phyloP scores from a whole-genome alignment of 2,888 invertebrate genomes.

The Drosophila nr. perissopoda region DNA sequence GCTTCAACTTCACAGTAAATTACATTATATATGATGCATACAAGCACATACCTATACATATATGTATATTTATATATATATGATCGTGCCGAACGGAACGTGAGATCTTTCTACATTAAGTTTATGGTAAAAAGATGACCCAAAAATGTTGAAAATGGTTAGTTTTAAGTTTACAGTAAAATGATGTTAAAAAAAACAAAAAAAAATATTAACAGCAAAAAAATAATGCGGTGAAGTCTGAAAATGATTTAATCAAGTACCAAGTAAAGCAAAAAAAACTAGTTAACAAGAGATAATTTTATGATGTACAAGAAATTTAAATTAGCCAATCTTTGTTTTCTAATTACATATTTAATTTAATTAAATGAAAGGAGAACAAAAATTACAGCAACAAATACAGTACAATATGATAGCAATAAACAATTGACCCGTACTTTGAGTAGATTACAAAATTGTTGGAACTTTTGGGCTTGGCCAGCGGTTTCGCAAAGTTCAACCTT shows the following conservation, averaged over 20 bases:
- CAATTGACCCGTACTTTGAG: constrained; percentile 34
- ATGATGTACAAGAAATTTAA: constrained; percentile 64
- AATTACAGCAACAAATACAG: constrained; percentile 63
- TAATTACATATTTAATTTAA: constrained; percentile 83
- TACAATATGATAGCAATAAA: constrained; percentile 48
- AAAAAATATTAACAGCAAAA: constrained; percentile 39
- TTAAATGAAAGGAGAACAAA: constrained; percentile 82
- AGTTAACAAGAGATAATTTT: constrained; percentile 60
- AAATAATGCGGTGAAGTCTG: constrained; percentile 82
- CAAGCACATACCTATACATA: constrained; percentile 23
- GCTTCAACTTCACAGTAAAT: constrained; percentile 33
- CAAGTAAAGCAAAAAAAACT: constrained; percentile 61
- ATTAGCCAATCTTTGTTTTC: constrained; percentile 63
- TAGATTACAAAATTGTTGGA: constrained; percentile 27
- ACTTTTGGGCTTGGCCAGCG: constrained; percentile 3
- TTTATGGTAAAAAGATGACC: constrained; percentile 71
- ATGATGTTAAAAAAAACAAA: constrained; percentile 42
- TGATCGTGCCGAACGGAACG: constrained; percentile 46
- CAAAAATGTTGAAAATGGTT: constrained; percentile 67
- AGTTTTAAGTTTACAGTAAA: constrained; percentile 65
- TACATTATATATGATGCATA: constrained; percentile 51
- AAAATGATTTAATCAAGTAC: constrained; percentile 82
- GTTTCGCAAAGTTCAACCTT: constrained; percentile 3
- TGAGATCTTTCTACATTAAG: constrained; percentile 73
- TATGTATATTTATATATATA: constrained; percentile 10